A percentile compares a stretch with the other conserved stretches of the same genome.
Evolutionary conservation across 2,113 vertebrate genomes (phyloP).

Genomic region (Typhlomys cinereus): DNA sequence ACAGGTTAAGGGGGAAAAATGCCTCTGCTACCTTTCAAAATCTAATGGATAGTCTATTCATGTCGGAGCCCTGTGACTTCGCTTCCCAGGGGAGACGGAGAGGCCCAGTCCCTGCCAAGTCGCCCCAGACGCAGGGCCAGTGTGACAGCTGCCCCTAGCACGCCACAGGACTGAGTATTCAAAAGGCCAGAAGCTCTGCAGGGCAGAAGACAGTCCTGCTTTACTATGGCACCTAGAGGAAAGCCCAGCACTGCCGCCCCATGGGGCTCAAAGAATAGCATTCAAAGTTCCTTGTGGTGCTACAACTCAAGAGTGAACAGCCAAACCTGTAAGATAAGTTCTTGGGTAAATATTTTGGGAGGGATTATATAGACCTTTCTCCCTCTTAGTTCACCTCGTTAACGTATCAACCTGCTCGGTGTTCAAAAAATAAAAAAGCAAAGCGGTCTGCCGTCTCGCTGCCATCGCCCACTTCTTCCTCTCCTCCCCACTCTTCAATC

Average conservation of each 20-base stretch:
- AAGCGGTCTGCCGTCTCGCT: not conserved
- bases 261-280: not conserved
- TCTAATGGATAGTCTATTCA: conserved; percentile 39
- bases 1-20: conserved; percentile 24
- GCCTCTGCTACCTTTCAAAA: conserved; percentile 28
- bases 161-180: not conserved
- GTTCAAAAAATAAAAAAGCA: not conserved
- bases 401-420: not conserved
- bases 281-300: not conserved
- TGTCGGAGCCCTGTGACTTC: conserved; percentile 57
- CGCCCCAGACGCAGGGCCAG: conserved; percentile 2
- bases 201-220: not conserved
- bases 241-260: not conserved
- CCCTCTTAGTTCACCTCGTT: not conserved
- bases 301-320: conserved; percentile 26
- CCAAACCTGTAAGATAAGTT: not conserved
- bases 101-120: conserved; percentile 38
- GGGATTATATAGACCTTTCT: conserved; percentile 17
- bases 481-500: not conserved
- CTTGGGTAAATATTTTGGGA: conserved; percentile 38
- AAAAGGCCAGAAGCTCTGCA: conserved; percentile 27
- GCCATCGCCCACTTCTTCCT: not conserved
- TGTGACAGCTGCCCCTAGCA: conserved; percentile 53
- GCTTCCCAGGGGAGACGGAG: conserved; percentile 47
- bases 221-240: not conserved